Evolutionary conservation across 2,113 vertebrate species (phyloP).

Genomic region (Aphelocoma coerulescens): DNA sequence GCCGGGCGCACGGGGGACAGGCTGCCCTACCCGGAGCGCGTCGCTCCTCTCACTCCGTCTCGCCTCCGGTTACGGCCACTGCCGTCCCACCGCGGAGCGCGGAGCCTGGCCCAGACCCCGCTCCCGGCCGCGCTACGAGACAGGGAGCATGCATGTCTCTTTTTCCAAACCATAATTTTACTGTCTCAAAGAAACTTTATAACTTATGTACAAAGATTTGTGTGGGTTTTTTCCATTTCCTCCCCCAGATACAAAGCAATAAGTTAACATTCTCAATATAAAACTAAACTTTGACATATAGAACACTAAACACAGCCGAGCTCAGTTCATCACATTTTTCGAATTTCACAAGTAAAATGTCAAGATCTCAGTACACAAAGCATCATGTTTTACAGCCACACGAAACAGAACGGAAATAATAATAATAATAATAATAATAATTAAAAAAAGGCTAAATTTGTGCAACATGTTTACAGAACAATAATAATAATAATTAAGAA

Average conservation of each 20-base stretch:
- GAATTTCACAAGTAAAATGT: constrained; percentile 85
- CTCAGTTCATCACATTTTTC: constrained; percentile 83
- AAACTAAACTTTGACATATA: constrained; percentile 96
- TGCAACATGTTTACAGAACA: constrained; percentile 82
- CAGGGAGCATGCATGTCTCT: constrained; percentile 52
- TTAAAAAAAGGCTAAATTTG: constrained; percentile 74
- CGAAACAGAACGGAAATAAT: constrained; percentile 70
- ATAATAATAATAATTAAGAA: constrained; percentile 68
- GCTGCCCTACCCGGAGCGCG: neutral
- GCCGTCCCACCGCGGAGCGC: neutral
- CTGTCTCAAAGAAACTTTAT: constrained; percentile 92
- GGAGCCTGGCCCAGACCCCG: neutral
- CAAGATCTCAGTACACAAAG: constrained; percentile 88
- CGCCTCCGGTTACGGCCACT: neutral
- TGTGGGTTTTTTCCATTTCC: neutral
- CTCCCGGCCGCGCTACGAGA: neutral
- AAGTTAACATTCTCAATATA: constrained; percentile 98
- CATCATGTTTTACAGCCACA: constrained; percentile 88
- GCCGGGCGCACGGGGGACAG: neutral
- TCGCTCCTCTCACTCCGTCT: neutral
- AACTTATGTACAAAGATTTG: constrained; percentile 91
- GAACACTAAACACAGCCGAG: constrained; percentile 87
- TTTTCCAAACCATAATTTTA: constrained; percentile 94
- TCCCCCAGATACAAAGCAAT: constrained; percentile 88
- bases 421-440: neutral